Conservation (phyloP, 2,797 vertebrate genomes). For the Hypotaenidia okinawae region DNA sequence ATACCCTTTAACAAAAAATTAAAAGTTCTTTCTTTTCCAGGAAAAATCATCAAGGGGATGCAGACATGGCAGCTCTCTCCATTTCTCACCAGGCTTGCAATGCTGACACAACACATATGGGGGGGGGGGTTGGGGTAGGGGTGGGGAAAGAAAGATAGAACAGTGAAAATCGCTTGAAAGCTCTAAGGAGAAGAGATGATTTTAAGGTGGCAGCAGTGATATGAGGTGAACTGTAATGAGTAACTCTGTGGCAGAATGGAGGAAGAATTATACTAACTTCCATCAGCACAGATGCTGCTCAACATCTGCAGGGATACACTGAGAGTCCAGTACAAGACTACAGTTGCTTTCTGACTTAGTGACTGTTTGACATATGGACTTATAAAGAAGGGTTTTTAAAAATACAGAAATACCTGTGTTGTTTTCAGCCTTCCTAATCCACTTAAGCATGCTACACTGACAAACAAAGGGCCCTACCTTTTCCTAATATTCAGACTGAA, state of each 20-base stretch:
- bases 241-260: neutral
- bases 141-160: neutral
- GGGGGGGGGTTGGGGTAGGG: accelerated
- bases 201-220: neutral
- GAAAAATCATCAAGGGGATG: too few relatives aligned
- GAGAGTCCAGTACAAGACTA: neutral
- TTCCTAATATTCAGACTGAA: neutral
- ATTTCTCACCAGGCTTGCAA: neutral
- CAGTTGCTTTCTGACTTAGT: neutral
- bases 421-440: neutral
- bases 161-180: accelerated
- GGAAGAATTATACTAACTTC: neutral
- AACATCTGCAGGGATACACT: neutral
- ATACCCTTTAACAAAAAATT: neutral
- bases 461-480: neutral
- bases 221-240: neutral
- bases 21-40: neutral
- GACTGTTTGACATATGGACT: neutral
- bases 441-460: neutral
- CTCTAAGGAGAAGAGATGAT: neutral
- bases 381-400: neutral
- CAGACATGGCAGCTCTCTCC: neutral
- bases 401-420: neutral
- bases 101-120: neutral
- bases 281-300: neutral